Conservation (phyloP, 2,797 vertebrate species). For the Dromococcyx pavoninus region DNA sequence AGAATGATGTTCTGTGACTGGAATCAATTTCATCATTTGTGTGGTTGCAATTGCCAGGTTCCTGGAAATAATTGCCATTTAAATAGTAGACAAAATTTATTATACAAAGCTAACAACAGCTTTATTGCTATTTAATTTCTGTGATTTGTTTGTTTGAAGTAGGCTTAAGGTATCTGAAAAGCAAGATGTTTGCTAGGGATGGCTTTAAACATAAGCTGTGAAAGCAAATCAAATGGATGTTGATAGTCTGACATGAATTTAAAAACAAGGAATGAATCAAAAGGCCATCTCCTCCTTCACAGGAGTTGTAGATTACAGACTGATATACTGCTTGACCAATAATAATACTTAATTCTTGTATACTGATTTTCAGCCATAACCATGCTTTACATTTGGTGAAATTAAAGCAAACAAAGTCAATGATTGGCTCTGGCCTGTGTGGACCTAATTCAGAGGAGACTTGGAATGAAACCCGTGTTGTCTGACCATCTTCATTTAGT, state of each 20-base stretch:
- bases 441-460: neutral
- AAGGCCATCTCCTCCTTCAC: neutral
- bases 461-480: neutral
- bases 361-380: neutral
- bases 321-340: neutral
- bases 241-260: conserved; percentile 6
- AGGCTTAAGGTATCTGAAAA: conserved; percentile 40
- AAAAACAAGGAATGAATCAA: neutral
- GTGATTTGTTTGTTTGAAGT: conserved; percentile 65
- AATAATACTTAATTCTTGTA: neutral
- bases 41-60: conserved; percentile 63
- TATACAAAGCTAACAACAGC: conserved; percentile 64
- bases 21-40: conserved; percentile 73
- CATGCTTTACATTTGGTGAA: neutral
- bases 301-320: neutral
- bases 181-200: conserved; percentile 2
- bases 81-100: conserved; percentile 69
- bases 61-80: conserved; percentile 71
- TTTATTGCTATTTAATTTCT: conserved; percentile 73
- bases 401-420: neutral
- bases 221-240: conserved; percentile 1
- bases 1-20: conserved; percentile 64
- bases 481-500: neutral
- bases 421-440: neutral
- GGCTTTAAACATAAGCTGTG: conserved; percentile 2